Evolutionary conservation across 2,888 invertebrate genomes (phyloP).

Genomic region (Agriopis aurantiaria): DNA sequence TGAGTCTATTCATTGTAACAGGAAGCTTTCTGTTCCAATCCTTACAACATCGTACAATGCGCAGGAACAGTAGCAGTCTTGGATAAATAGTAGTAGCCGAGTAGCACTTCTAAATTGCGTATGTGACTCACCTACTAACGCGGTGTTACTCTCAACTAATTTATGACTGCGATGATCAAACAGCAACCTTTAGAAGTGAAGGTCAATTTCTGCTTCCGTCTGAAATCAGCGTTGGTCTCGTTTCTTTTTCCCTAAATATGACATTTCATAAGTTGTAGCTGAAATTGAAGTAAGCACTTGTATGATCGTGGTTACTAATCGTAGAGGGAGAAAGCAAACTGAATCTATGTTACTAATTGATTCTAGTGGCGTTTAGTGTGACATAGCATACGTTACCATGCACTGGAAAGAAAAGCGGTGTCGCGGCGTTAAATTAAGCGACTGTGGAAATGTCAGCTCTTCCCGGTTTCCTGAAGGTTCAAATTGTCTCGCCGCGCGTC

Average conservation of each 20-base stretch:
- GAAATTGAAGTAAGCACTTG: not conserved
- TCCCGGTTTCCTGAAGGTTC: too few species aligned
- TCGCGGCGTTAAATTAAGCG: too few species aligned
- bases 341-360: not conserved
- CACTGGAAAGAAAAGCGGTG: too few species aligned
- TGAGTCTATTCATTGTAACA: conserved; percentile 17
- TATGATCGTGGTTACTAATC: not conserved
- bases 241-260: conserved; percentile 7
- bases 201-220: conserved; percentile 34
- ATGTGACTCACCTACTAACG: conserved; percentile 32
- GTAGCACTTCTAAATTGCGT: conserved; percentile 28
- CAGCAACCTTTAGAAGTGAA: conserved; percentile 24
- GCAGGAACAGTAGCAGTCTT: conserved; percentile 10
- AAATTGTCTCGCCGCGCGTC: too few species aligned
- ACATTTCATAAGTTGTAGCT: not conserved
- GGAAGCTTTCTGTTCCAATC: conserved; percentile 25
- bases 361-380: not conserved
- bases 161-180: conserved; percentile 29
- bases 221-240: conserved; percentile 11
- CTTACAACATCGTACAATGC: conserved; percentile 18
- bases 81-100: conserved; percentile 14
- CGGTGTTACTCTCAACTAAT: conserved; percentile 31
- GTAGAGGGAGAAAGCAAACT: too few species aligned
- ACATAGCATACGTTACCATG: not conserved
- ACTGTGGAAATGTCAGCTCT: too few species aligned